Evolutionary conservation across 1,140 invertebrate species (phyloP).

Genomic region (Lepidurus arcticus): DNA sequence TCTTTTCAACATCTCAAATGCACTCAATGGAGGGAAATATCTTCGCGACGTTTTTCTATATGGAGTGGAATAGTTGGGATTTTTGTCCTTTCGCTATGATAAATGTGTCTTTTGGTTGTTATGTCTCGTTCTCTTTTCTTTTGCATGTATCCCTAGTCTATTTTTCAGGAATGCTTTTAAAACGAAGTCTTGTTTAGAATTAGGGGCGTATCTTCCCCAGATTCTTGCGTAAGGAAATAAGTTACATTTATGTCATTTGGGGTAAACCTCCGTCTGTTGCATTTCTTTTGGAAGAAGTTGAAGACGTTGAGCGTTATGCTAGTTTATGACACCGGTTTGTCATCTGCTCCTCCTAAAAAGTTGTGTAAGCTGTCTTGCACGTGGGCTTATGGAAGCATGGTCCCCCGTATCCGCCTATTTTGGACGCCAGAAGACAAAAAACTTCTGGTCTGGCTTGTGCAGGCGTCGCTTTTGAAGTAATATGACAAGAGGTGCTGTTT

Average conservation of each 20-base stretch:
- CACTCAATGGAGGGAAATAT: neutral
- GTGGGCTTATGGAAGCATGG: neutral
- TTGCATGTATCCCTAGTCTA: neutral
- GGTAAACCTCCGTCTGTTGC: conserved; percentile 12
- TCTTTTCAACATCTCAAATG: conserved; percentile 15
- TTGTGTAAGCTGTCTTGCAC: conserved; percentile 3
- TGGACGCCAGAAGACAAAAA: conserved; percentile 7
- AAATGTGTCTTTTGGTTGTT: neutral
- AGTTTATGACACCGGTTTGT: neutral
- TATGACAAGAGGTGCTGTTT: neutral
- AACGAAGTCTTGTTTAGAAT: neutral
- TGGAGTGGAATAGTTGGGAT: conserved; percentile 12
- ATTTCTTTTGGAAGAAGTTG: neutral
- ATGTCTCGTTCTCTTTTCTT: neutral
- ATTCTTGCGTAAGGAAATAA: neutral
- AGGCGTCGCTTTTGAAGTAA: conserved; percentile 12
- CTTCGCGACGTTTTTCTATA: neutral
- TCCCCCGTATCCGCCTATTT: neutral
- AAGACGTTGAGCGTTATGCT: neutral
- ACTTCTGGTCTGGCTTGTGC: neutral
- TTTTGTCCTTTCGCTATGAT: neutral
- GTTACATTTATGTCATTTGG: conserved; percentile 1
- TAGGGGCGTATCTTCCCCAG: conserved; percentile 17
- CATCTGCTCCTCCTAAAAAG: conserved; percentile 12
- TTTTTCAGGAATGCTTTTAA: conserved; percentile 20